These are phyloP conservation scores for Percopsis transmontana DNA, from an alignment of 2,113 vertebrate genomes.

Conservation along the genomic window DNA sequence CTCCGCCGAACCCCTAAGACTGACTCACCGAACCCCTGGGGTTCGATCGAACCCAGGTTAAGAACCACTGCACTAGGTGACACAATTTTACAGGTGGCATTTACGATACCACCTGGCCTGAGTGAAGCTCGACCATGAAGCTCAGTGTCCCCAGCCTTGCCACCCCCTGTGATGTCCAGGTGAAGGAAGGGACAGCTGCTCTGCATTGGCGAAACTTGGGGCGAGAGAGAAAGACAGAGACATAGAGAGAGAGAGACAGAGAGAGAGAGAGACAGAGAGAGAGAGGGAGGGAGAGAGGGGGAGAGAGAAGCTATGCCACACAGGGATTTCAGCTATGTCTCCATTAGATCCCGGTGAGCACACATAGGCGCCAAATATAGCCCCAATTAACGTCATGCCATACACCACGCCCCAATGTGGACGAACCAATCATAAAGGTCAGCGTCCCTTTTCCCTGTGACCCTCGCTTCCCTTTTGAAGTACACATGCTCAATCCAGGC, in stretches of 20 bases:
- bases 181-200: conserved; percentile 80
- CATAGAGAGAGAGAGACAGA: not conserved
- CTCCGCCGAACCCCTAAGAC: too few relatives aligned
- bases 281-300: conserved; percentile 1
- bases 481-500: conserved; percentile 58
- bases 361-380: conserved; percentile 73
- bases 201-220: conserved; percentile 20
- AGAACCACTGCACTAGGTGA: too few relatives aligned
- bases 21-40: too few relatives aligned
- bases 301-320: conserved; percentile 16
- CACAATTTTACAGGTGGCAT: conserved; percentile 13
- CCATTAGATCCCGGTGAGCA: conserved; percentile 67
- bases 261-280: conserved; percentile 5
- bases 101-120: conserved; percentile 60
- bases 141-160: conserved; percentile 10
- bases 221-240: conserved; percentile 18
- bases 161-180: conserved; percentile 15
- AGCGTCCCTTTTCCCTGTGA: conserved; percentile 66
- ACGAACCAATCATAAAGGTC: conserved; percentile 74
- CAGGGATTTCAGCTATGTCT: conserved; percentile 78
- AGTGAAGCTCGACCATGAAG: conserved; percentile 69
- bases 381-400: conserved; percentile 75
- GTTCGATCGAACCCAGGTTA: too few relatives aligned
- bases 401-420: conserved; percentile 33
- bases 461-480: conserved; percentile 66